Evolutionary conservation across 2,888 invertebrate species (phyloP), one percentile per base, ranked within the genome.

Genomic region (Cactoblastis cactorum): DNA sequence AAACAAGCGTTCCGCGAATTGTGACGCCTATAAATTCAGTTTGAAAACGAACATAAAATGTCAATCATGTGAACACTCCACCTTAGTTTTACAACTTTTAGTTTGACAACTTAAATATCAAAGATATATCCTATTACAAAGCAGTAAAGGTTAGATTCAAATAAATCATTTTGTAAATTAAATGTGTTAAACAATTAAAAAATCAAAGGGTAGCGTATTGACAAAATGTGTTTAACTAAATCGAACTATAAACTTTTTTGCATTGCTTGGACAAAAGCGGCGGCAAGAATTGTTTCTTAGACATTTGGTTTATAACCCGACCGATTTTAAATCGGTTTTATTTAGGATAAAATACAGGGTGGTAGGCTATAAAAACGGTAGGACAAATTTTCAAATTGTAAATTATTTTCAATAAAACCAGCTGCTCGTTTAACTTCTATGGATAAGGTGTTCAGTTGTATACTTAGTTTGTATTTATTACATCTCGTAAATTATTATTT

Each of bases 1-100:
- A 74, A 77, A 74, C 74, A 67, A 62, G 53, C 67, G 73, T 88
- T 86, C 86, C 67, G 83, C 82, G 87, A 87, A 87, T 82, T 80
- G 63, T 64, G 54, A 67, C 59, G 67, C 68, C 69, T 74, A 80
- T 85, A 86, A 84, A 84, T 80, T 77, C 71, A 67, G 67, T 74
- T 74, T 69, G 71, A 68, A 69, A 59, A 65, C 59, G 61, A 41
- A 69, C 77, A 66, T 82, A 80, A 83, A 83, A 77, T 60, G 80
- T 83, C 80, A 79, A 80, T 80, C 84, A 80, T 61, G 64, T 63
- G 63, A 66, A 70, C 73, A 71, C 69, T 65, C 63, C 59, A 62
- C 55, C 54, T 60, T 61, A 53, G 45, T 56, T 59, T 34, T 50
- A 63, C 62, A 57, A 61, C 19, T 34, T 57, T 48, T 53, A 33